Evolutionary conservation across 2,888 invertebrate species (phyloP).

Genomic region (Theretra japonica): DNA sequence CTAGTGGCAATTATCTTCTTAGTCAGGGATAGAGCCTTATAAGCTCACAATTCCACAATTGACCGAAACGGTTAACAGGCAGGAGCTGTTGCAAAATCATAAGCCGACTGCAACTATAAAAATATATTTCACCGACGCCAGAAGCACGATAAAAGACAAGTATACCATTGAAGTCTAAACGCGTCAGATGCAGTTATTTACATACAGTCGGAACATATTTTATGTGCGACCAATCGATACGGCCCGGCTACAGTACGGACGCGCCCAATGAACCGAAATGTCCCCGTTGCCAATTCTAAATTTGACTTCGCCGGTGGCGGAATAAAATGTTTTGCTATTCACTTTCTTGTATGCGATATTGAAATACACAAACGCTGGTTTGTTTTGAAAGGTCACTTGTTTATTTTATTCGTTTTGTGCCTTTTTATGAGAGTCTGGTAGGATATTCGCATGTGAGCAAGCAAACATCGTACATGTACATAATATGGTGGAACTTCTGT

Average conservation of each 20-base stretch:
- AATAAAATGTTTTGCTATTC: slow-evolving; percentile 25
- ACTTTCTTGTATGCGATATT: slow-evolving; percentile 20
- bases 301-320: slow-evolving; percentile 21
- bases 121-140: too few relatives aligned
- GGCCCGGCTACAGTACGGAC: slow-evolving; percentile 54
- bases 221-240: slow-evolving; percentile 68
- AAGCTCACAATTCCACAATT: too few relatives aligned
- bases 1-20: too few relatives aligned
- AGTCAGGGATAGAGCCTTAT: too few relatives aligned
- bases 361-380: slow-evolving; percentile 5
- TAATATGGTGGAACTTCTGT: too few relatives aligned
- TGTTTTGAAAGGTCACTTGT: neutral
- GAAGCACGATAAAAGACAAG: too few relatives aligned
- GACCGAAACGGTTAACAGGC: too few relatives aligned
- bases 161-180: neutral
- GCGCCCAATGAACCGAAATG: slow-evolving; percentile 66
- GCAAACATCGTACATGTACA: too few relatives aligned
- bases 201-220: slow-evolving; percentile 60
- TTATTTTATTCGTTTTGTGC: neutral
- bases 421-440: neutral
- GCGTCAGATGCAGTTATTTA: slow-evolving; percentile 52
- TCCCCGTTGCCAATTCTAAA: slow-evolving; percentile 39
- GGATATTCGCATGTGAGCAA: too few relatives aligned
- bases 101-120: too few relatives aligned
- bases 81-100: too few relatives aligned